Percentiles rank a stretch among this genome's conserved stretches.
Conservation (phyloP, 2,888 invertebrate genomes). For the Ptychoptera contaminata region DNA sequence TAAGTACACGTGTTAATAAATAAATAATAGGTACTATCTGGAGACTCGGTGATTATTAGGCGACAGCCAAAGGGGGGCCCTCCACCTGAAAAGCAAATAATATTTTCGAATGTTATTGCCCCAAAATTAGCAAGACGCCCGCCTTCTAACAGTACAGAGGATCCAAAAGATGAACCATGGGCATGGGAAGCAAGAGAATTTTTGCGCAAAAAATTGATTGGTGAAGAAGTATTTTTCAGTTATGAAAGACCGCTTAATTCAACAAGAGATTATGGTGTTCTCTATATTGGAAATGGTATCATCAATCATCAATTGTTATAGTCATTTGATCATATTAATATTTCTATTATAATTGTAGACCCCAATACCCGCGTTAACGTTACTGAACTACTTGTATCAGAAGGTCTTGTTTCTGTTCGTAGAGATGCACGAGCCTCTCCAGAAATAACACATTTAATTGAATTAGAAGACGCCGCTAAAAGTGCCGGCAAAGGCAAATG, state of each 20-base stretch:
- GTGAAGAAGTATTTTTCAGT: slow-evolving; percentile 75
- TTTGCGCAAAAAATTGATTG: slow-evolving; percentile 79
- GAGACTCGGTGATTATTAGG: slow-evolving; percentile 87
- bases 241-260: slow-evolving; percentile 71
- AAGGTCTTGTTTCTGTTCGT: slow-evolving; percentile 76
- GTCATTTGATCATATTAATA: no score
- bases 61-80: slow-evolving; percentile 69
- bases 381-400: slow-evolving; percentile 71
- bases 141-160: slow-evolving; percentile 40
- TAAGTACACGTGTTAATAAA: not conserved
- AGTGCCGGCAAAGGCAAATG: slow-evolving; percentile 75
- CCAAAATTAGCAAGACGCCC: slow-evolving; percentile 77
- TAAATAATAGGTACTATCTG: slow-evolving; percentile 70
- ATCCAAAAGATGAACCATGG: slow-evolving; percentile 78
- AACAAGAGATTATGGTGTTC: slow-evolving; percentile 72
- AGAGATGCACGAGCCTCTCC: slow-evolving; percentile 47
- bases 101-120: slow-evolving; percentile 79
- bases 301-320: no score
- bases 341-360: slow-evolving; percentile 31
- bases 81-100: slow-evolving; percentile 83
- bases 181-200: slow-evolving; percentile 98
- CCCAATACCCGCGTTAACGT: slow-evolving; percentile 66
- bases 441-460: slow-evolving; percentile 52
- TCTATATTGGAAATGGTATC: slow-evolving; percentile 56
- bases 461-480: slow-evolving; percentile 82